These are phyloP conservation scores for Nomada hirtipes DNA, from an alignment of 2,888 invertebrate genomes.

Conservation along the genomic window DNA sequence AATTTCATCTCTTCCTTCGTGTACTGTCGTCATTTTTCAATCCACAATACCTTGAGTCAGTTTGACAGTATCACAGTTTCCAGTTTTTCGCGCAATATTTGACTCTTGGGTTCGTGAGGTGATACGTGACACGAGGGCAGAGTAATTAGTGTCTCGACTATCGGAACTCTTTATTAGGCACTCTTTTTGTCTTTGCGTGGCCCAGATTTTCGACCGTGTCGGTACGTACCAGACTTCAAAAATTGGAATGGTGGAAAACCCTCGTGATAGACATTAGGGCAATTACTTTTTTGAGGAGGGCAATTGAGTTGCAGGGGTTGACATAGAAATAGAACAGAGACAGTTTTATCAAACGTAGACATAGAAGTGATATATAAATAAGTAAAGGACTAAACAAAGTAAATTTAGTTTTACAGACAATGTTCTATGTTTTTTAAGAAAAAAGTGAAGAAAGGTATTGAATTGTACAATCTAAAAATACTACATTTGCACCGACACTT, in stretches of 20 bases:
- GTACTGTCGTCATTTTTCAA: conserved; percentile 16
- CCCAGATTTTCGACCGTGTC: conserved; percentile 24
- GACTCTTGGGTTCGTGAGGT: conserved; percentile 15
- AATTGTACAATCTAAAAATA: background rate
- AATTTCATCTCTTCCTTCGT: conserved; percentile 12
- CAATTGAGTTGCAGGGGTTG: background rate
- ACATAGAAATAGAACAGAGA: background rate
- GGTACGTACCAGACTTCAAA: too few relatives aligned
- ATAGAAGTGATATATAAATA: too few relatives aligned
- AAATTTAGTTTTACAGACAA: background rate
- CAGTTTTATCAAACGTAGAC: background rate
- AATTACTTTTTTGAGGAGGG: background rate
- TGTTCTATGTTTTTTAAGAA: background rate
- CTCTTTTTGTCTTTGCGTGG: conserved; percentile 16
- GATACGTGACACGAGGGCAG: conserved; percentile 7
- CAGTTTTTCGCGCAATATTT: conserved; percentile 19
- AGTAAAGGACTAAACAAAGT: too few relatives aligned
- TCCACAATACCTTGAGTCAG: conserved; percentile 14
- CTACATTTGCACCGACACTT: too few relatives aligned
- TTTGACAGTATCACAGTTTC: conserved; percentile 35
- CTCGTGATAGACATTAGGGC: conserved; percentile 14
- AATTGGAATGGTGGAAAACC: background rate
- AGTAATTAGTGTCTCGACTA: conserved; percentile 48
- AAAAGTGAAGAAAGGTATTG: background rate
- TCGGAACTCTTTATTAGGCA: conserved; percentile 45